Evolutionary conservation across 2,888 invertebrate species (phyloP).

Genomic region (Holacanthella duospinosa): DNA sequence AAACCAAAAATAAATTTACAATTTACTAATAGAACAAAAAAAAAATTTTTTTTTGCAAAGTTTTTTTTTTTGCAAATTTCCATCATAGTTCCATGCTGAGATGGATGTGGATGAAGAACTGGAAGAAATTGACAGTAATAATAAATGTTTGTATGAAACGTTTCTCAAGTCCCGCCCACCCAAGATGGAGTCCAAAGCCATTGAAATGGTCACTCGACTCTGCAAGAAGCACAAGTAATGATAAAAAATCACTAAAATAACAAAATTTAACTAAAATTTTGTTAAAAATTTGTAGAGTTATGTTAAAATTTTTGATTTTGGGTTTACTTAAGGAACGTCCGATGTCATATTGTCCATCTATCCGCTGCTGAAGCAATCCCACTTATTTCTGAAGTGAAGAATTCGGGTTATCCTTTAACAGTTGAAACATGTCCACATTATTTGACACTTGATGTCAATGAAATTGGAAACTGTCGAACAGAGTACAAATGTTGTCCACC

Average conservation of each 20-base stretch:
- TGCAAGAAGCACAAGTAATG: constrained; percentile 52
- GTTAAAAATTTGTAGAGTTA: not conserved
- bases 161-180: constrained; percentile 55
- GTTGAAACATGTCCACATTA: constrained; percentile 67
- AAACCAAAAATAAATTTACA: constrained; percentile 36
- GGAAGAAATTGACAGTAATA: constrained; percentile 38
- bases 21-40: not conserved
- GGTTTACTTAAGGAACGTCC: constrained; percentile 40
- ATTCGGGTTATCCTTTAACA: constrained; percentile 50
- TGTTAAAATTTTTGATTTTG: not conserved
- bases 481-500: constrained; percentile 65
- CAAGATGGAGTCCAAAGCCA: constrained; percentile 57
- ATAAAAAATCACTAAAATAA: no score
- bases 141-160: constrained; percentile 52
- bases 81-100: constrained; percentile 60
- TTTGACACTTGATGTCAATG: constrained; percentile 52
- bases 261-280: constrained; percentile 36
- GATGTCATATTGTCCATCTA: constrained; percentile 59
- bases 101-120: constrained; percentile 43
- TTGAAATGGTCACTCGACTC: constrained; percentile 50
- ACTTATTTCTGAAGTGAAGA: constrained; percentile 48
- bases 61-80: not conserved
- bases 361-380: constrained; percentile 54
- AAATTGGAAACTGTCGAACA: constrained; percentile 53
- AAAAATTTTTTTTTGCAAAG: constrained; percentile 1